Evolutionary conservation across 2,113 vertebrate genomes (phyloP).

Genomic region (Centropristis striata): DNA sequence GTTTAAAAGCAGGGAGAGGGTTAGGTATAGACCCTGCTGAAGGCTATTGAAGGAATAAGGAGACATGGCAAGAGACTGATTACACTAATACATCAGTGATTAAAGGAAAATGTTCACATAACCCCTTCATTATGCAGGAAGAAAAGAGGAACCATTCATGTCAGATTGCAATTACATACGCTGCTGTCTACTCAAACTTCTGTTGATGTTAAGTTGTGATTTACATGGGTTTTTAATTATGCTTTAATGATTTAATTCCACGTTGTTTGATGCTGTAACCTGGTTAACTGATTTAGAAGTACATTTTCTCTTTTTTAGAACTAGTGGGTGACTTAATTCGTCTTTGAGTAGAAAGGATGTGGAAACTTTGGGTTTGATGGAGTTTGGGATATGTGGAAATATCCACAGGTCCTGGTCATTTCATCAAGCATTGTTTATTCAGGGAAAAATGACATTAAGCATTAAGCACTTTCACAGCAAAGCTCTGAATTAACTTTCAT

Average conservation of each 20-base stretch:
- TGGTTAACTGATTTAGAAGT: slow-evolving; percentile 26
- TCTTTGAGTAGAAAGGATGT: no score
- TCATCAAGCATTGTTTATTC: no score
- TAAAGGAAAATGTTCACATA: not conserved
- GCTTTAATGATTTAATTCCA: slow-evolving; percentile 33
- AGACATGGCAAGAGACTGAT: not conserved
- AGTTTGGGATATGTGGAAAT: slow-evolving; percentile 1
- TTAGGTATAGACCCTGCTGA: not conserved
- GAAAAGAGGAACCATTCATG: slow-evolving; percentile 2
- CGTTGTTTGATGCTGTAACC: slow-evolving; percentile 7
- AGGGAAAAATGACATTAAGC: no score
- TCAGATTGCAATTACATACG: not conserved
- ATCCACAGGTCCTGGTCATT: not conserved
- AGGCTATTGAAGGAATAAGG: not conserved
- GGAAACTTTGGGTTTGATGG: not conserved
- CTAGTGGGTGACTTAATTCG: not conserved
- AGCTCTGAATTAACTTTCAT: no score
- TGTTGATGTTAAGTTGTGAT: slow-evolving; percentile 14
- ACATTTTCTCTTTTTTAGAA: not conserved
- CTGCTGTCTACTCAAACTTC: not conserved
- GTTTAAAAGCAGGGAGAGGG: slow-evolving; percentile 22
- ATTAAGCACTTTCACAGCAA: no score
- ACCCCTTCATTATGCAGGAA: not conserved
- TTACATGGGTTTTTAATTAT: slow-evolving; percentile 4
- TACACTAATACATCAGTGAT: not conserved